These are phyloP conservation scores for Euborellia annulipes DNA, from an alignment of 1,140 invertebrate species.

Conservation along the genomic window DNA sequence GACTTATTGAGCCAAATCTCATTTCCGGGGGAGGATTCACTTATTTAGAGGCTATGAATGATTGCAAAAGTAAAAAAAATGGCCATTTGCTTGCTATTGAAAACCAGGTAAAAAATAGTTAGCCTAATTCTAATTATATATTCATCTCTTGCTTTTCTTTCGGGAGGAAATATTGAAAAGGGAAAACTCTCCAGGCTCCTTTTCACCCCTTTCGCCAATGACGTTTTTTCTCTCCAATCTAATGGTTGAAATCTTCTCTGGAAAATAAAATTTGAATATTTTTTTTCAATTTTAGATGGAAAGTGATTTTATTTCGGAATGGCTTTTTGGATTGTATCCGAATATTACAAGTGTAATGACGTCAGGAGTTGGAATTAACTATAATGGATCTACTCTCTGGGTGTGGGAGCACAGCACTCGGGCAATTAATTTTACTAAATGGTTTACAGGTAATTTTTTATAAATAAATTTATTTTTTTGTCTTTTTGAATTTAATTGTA, in stretches of 20 bases:
- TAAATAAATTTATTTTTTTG: not conserved
- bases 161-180: too few relatives aligned
- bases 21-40: conserved; percentile 22
- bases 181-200: too few relatives aligned
- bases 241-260: too few relatives aligned
- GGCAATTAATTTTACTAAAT: conserved; percentile 26
- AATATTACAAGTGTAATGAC: conserved; percentile 33
- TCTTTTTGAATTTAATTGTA: not conserved
- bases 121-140: too few relatives aligned
- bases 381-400: conserved; percentile 30
- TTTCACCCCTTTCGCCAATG: too few relatives aligned
- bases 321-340: conserved; percentile 29
- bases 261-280: not conserved
- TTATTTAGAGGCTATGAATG: conserved; percentile 30
- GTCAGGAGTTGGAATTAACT: conserved; percentile 32
- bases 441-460: conserved; percentile 27
- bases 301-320: conserved; percentile 42
- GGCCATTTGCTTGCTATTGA: conserved; percentile 34
- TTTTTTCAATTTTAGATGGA: conserved; percentile 34
- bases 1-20: conserved; percentile 16
- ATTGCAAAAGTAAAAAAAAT: conserved; percentile 26
- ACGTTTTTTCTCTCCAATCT: too few relatives aligned
- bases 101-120: conserved; percentile 22
- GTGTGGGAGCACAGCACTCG: conserved; percentile 33
- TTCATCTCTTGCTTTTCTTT: too few relatives aligned